Conservation (phyloP, 2,113 vertebrate genomes). For the Silurus meridionalis region DNA sequence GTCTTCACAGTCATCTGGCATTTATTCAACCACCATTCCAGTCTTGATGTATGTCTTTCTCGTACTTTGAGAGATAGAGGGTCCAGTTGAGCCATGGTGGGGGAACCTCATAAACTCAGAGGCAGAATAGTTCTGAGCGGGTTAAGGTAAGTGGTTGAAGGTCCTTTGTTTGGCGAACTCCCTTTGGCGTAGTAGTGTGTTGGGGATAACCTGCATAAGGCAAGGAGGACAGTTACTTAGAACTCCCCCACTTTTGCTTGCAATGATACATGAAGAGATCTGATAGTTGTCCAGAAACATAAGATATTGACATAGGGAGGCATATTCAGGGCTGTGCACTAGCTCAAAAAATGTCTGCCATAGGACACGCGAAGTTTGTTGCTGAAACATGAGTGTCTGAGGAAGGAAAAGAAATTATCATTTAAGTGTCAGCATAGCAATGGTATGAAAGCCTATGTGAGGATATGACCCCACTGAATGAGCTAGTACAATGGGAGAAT, state of each 20-base stretch:
- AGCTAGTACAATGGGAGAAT: neutral
- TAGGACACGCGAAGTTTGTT: neutral
- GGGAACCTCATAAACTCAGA: neutral
- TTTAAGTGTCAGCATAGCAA: neutral
- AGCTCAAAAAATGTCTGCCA: neutral
- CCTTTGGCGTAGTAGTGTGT: neutral
- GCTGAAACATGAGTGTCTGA: neutral
- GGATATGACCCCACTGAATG: neutral
- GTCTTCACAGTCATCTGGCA: neutral
- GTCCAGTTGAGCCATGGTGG: too few relatives aligned
- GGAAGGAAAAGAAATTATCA: neutral
- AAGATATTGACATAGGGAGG: neutral
- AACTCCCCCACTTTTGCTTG: neutral
- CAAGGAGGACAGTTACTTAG: neutral
- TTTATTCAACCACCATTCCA: neutral
- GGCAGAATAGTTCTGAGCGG: neutral
- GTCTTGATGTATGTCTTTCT: neutral
- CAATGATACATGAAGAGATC: neutral
- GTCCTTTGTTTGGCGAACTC: neutral
- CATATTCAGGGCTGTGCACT: neutral
- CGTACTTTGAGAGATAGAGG: neutral
- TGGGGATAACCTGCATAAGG: neutral
- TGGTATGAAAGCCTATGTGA: neutral
- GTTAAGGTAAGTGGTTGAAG: neutral
- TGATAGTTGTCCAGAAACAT: neutral